Conservation (phyloP, 2,797 vertebrate species). For the Propithecus perrieri region DNA sequence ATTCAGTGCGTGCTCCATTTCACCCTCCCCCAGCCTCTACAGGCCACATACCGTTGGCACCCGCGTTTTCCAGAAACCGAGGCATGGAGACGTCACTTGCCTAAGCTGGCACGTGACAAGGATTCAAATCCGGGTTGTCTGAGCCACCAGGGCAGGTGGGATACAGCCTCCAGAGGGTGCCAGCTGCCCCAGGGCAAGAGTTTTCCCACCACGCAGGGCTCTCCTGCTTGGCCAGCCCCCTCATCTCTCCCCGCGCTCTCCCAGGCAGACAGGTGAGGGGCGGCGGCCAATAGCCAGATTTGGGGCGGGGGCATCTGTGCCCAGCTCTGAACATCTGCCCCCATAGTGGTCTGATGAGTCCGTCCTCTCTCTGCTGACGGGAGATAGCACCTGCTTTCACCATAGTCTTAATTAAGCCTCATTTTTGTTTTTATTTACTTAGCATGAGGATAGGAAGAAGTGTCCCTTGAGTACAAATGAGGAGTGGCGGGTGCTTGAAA, state of each 20-base stretch:
- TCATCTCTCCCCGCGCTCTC: not conserved
- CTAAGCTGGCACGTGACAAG: not conserved
- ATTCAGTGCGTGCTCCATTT: accelerated
- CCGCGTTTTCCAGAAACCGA: not conserved
- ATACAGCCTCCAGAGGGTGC: not conserved
- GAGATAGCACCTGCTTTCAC: constrained; percentile 19
- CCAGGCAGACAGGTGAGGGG: not conserved
- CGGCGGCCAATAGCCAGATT: not conserved
- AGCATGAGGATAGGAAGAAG: not conserved
- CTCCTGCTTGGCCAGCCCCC: not conserved
- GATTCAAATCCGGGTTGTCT: not conserved
- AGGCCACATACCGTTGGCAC: not conserved
- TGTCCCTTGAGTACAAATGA: not conserved
- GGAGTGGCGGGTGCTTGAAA: not conserved
- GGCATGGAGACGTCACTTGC: not conserved
- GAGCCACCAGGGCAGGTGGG: not conserved
- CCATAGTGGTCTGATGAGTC: constrained; percentile 34
- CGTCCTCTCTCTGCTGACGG: not conserved
- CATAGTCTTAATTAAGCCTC: not conserved
- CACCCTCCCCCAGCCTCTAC: accelerated
- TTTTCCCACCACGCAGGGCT: not conserved
- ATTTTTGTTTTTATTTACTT: constrained; percentile 48
- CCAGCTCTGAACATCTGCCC: constrained; percentile 61
- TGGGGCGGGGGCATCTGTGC: constrained; percentile 11
- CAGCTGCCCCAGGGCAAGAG: not conserved